A percentile compares a stretch with the other conserved stretches of the same genome.
phyloP scores from a whole-genome alignment of 2,113 vertebrate genomes.

The Upupa epops region DNA sequence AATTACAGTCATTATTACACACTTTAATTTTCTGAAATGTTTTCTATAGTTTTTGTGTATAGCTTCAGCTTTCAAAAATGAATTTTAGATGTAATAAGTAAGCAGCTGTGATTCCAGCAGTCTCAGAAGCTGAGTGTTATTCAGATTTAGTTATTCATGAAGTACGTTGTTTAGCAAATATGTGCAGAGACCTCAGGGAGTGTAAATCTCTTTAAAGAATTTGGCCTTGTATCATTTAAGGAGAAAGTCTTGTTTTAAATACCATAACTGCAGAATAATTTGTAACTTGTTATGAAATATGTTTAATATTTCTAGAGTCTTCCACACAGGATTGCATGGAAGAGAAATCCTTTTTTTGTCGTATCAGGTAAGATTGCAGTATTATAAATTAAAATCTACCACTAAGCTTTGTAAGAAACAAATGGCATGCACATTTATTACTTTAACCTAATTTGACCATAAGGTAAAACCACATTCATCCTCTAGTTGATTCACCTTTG shows the following conservation, averaged over 20 bases:
- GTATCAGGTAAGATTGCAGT: constrained; percentile 83
- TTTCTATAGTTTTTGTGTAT: background rate
- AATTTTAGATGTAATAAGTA: background rate
- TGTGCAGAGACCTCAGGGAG: background rate
- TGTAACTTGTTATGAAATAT: background rate
- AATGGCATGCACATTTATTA: background rate
- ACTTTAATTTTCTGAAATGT: background rate
- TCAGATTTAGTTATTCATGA: background rate
- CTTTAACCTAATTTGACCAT: background rate
- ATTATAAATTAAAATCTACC: background rate
- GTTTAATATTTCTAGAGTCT: constrained; percentile 78
- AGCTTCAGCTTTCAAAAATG: background rate
- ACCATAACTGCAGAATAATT: background rate
- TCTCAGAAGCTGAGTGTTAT: background rate
- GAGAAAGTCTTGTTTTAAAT: background rate
- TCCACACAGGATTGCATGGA: constrained; percentile 86
- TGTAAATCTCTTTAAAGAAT: background rate
- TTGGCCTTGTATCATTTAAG: background rate
- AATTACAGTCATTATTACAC: background rate
- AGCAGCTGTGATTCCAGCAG: background rate
- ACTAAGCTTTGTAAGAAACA: too few species aligned
- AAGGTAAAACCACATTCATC: background rate
- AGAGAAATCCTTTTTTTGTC: constrained; percentile 97
- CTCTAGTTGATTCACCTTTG: background rate
- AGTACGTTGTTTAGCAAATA: background rate